phyloP scores from a whole-genome alignment of 2,888 invertebrate genomes.

The Mellilla xanthometata region DNA sequence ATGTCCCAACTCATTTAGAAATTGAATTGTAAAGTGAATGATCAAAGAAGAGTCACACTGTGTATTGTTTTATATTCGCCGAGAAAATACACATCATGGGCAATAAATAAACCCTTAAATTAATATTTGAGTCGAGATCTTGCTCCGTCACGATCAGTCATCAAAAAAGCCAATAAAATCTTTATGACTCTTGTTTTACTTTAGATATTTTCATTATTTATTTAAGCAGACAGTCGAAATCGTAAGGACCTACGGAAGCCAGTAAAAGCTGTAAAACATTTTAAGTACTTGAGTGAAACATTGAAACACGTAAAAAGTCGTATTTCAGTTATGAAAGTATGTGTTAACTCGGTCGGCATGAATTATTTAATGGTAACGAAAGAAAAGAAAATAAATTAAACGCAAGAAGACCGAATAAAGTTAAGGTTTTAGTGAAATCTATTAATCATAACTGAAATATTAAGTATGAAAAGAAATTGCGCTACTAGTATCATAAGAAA shows the following conservation, averaged over 20 bases:
- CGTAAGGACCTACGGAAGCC: constrained; percentile 12
- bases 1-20: constrained; percentile 17
- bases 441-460: too few species aligned
- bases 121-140: constrained; percentile 4
- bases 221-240: constrained; percentile 14
- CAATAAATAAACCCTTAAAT: constrained; percentile 9
- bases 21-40: constrained; percentile 20
- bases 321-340: constrained; percentile 20
- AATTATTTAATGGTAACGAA: constrained; percentile 11
- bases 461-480: too few species aligned
- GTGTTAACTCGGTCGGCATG: constrained; percentile 15
- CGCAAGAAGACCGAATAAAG: not conserved
- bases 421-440: too few species aligned
- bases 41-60: constrained; percentile 10
- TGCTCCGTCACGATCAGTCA: constrained; percentile 10
- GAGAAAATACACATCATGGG: constrained; percentile 1
- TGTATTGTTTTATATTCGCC: constrained; percentile 1
- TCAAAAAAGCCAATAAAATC: constrained; percentile 13
- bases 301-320: constrained; percentile 16
- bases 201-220: constrained; percentile 17
- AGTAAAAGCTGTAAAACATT: constrained; percentile 20
- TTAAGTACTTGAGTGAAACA: constrained; percentile 19
- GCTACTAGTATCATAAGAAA: too few species aligned
- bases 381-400: not conserved
- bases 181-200: constrained; percentile 15